Base-by-base conservation (phyloP, 1,140 invertebrate species). In the Drosophila paulistorum region DNA sequence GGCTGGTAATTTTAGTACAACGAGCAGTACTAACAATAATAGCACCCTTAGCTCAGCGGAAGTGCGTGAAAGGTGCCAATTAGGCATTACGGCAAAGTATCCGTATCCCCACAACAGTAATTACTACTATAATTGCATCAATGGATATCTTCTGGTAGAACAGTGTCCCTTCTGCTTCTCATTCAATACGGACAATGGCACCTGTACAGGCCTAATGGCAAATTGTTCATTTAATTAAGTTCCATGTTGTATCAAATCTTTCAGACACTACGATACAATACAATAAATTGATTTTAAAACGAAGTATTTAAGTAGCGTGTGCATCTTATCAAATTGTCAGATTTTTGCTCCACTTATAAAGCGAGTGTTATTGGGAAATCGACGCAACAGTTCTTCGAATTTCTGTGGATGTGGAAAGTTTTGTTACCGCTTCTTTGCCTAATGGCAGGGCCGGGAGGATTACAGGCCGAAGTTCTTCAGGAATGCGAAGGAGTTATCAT, bases 41-140 rank as follows among this genome's bases (percentile, higher is more conserved):
- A 33, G 5, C 42, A 17, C 55, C n/a, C 17, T 45, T 41, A 17
- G 13, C 14, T 78, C 75, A n/a, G 58, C 68, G 7, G 74, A 79
- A 51, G 65, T 84, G 5, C 74, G 70, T 26, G 45, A 66, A 5
- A 14, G 48, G n/a, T 87, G 84, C 45, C 77, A 35, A 7, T 72
- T 42, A 2, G 84, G 84, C 6, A 59, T 89, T 10, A 87, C 77
- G 11, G 35, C 45, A 7, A 87, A 86, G 54, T 86, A 77, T 20
- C 63, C 58, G 10, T 92, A 82, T 67, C 80, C 91, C 6, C 77
- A 79, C 14, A 91, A 92, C 33, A 91, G 90, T 45, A 91, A 92
- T 54, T 92, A 91, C 20, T 92, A 82, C 51, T 91, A 82, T 14
- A 62, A 78, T 48, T 92, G 91, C 48, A 39, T 79, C 0, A 71